These are phyloP conservation scores for Thalassoma bifasciatum DNA, from an alignment of 2,113 vertebrate species.

Conservation along the genomic window DNA sequence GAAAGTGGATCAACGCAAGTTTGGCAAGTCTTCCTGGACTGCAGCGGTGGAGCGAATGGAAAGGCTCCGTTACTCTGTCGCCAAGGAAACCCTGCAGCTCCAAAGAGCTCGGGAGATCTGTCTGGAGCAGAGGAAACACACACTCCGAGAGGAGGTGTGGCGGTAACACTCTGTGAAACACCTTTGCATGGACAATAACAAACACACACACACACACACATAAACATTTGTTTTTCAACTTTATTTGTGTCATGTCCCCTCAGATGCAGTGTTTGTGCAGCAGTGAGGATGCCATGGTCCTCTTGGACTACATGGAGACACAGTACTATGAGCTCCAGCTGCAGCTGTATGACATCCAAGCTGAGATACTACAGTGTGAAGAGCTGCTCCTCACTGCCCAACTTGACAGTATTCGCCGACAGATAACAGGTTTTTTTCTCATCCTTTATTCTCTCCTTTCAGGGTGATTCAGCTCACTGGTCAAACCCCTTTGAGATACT, in stretches of 20 bases:
- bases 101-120: conserved; percentile 98
- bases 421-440: conserved; percentile 86
- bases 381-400: conserved; percentile 95
- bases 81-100: conserved; percentile 96
- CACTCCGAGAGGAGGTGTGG: conserved; percentile 91
- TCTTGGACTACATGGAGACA: conserved; percentile 92
- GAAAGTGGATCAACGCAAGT: conserved; percentile 95
- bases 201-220: neutral
- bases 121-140: conserved; percentile 95
- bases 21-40: conserved; percentile 96
- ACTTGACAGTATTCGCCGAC: conserved; percentile 93
- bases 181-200: too few relatives aligned
- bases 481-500: neutral
- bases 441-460: neutral
- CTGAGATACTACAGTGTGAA: conserved; percentile 96
- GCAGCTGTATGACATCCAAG: conserved; percentile 97
- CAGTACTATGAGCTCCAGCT: conserved; percentile 97
- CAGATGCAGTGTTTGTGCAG: conserved; percentile 96
- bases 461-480: neutral
- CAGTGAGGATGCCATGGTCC: conserved; percentile 90
- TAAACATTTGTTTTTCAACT: neutral
- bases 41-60: conserved; percentile 95
- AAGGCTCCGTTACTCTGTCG: conserved; percentile 92
- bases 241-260: neutral
- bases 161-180: neutral